phyloP scores from a whole-genome alignment of 2,113 vertebrate genomes.

The Rana temporaria region DNA sequence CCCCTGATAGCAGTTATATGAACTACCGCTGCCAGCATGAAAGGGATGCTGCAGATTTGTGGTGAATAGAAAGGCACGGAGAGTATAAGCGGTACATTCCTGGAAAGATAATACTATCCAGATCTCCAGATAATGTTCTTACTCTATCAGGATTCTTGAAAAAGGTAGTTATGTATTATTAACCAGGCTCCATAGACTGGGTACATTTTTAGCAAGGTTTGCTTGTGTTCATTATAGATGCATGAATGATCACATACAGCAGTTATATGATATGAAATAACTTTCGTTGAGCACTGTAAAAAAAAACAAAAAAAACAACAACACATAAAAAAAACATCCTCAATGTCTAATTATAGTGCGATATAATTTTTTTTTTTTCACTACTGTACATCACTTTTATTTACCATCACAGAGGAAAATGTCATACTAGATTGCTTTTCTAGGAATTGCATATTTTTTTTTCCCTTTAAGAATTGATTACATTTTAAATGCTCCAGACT shows the following conservation, averaged over 20 bases:
- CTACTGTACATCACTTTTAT: background rate
- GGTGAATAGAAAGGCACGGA: background rate
- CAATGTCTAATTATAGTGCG: background rate
- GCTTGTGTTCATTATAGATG: conserved; percentile 17
- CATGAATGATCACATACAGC: background rate
- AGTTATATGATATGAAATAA: background rate
- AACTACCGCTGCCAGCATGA: too few species aligned
- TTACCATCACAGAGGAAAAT: conserved; percentile 20
- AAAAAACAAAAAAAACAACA: too few species aligned
- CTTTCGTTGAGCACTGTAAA: background rate
- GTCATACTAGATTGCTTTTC: conserved; percentile 15
- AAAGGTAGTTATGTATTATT: conserved; percentile 1
- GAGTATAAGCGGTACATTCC: background rate
- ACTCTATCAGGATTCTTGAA: background rate
- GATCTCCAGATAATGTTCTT: conserved; percentile 5
- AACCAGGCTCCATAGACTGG: background rate
- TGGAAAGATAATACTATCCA: background rate
- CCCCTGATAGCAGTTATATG: too few species aligned
- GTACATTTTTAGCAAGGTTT: background rate
- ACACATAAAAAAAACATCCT: background rate
- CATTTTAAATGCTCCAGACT: conserved; percentile 8
- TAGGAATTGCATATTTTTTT: conserved; percentile 8
- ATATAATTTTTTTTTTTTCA: background rate
- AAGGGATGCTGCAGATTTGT: background rate
- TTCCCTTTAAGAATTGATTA: conserved; percentile 33